A percentile compares a stretch with the other conserved stretches of the same genome.
Conservation (phyloP, 1,140 invertebrate species). For the Pogonomyrmex californicus region DNA sequence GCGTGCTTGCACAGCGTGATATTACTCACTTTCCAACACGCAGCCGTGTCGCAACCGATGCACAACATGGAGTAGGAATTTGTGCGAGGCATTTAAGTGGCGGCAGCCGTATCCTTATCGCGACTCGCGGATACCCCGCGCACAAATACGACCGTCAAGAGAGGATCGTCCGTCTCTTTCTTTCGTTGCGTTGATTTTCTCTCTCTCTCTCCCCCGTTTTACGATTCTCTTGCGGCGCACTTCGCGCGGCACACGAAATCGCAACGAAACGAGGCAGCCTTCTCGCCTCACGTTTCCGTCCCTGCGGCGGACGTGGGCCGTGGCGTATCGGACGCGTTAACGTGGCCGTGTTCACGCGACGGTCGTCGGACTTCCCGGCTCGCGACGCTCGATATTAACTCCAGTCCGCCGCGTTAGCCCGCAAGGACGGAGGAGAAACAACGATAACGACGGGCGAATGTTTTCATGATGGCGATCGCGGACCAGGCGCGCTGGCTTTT, state of each 20-base stretch:
- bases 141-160: conserved; percentile 41
- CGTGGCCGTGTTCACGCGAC: not conserved
- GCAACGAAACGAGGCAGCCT: conserved; percentile 13
- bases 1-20: conserved; percentile 67
- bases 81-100: conserved; percentile 82
- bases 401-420: conserved; percentile 63
- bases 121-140: conserved; percentile 45
- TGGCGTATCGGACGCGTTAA: not conserved
- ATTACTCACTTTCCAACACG: conserved; percentile 83
- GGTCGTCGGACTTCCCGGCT: conserved; percentile 39
- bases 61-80: conserved; percentile 84
- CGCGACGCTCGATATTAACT: conserved; percentile 73
- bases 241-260: conserved; percentile 59
- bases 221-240: conserved; percentile 51
- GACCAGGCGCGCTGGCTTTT: conserved; percentile 59
- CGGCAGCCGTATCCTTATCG: conserved; percentile 68
- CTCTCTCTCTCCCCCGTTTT: conserved; percentile 57
- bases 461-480: conserved; percentile 83
- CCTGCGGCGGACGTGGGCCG: not conserved
- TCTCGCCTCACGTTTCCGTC: conserved; percentile 6
- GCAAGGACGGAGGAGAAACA: conserved; percentile 76
- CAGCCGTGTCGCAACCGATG: conserved; percentile 82
- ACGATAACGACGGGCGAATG: conserved; percentile 79
- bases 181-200: conserved; percentile 32
- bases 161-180: conserved; percentile 59